Percentiles rank a stretch among this genome's conserved stretches.
phyloP scores from a whole-genome alignment of 2,888 invertebrate species.

The Agrochola macilenta region DNA sequence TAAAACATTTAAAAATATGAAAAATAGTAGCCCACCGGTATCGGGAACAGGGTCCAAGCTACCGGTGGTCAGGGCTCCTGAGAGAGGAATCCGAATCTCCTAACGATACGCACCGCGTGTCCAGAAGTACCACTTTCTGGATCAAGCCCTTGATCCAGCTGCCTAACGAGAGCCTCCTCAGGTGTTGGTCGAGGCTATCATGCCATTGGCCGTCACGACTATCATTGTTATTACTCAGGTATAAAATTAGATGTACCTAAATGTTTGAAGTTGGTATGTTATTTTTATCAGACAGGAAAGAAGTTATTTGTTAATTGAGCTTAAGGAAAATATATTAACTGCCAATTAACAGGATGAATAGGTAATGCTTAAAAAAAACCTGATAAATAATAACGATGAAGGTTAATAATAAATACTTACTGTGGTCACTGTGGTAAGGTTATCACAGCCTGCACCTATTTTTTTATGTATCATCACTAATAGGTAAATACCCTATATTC shows the following conservation, averaged over 20 bases:
- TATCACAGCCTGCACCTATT: background rate
- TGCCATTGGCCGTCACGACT: too few species aligned
- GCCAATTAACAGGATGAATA: background rate
- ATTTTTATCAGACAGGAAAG: background rate
- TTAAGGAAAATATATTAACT: constrained; percentile 1
- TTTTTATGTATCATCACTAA: background rate
- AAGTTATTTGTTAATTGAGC: background rate
- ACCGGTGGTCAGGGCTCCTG: too few species aligned
- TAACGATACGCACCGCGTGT: too few species aligned
- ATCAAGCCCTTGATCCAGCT: too few species aligned
- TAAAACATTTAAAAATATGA: too few species aligned
- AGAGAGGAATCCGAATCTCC: too few species aligned
- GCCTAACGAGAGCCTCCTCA: too few species aligned
- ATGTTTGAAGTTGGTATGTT: background rate
- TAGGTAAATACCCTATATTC: background rate
- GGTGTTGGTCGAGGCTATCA: too few species aligned
- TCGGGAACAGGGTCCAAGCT: too few species aligned
- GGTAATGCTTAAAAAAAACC: background rate
- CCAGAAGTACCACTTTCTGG: too few species aligned
- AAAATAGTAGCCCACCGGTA: too few species aligned
- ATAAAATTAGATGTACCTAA: background rate
- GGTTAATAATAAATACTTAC: background rate
- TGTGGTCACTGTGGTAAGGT: background rate
- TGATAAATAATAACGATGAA: background rate
- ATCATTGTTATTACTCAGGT: too few species aligned